phyloP scores from a whole-genome alignment of 1,140 invertebrate species.

The Theocolax elegans region DNA sequence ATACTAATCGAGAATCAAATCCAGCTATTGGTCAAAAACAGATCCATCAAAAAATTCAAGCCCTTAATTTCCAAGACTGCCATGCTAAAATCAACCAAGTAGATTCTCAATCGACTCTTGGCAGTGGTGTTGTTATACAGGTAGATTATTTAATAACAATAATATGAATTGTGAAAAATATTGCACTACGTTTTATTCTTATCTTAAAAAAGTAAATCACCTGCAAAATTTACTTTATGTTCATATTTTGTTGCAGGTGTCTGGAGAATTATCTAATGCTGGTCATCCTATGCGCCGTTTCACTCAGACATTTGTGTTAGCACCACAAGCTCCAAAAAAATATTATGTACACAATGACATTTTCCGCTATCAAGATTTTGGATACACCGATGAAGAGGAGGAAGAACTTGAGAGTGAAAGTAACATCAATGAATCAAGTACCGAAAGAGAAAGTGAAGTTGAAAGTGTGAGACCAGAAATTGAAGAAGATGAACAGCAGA shows the following conservation, averaged over 20 bases:
- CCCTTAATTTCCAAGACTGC: conserved; percentile 94
- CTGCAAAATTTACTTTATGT: too few species aligned
- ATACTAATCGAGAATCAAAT: conserved; percentile 83
- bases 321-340: conserved; percentile 93
- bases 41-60: conserved; percentile 95
- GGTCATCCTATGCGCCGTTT: conserved; percentile 96
- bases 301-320: conserved; percentile 97
- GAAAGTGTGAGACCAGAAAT: conserved; percentile 75
- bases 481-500: conserved; percentile 72
- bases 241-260: conserved; percentile 75
- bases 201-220: conserved; percentile 1
- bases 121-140: conserved; percentile 95
- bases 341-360: conserved; percentile 99
- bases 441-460: conserved; percentile 63
- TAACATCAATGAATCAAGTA: conserved; percentile 51
- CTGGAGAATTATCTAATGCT: conserved; percentile 95
- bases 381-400: conserved; percentile 75
- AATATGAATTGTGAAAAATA: neutral
- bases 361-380: conserved; percentile 88
- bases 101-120: conserved; percentile 90
- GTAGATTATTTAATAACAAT: conserved; percentile 56
- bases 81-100: conserved; percentile 97
- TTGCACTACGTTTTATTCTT: too few species aligned
- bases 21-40: conserved; percentile 92
- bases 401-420: conserved; percentile 55